Evolutionary conservation across 2,797 vertebrate genomes (phyloP).

Genomic region (Sparidentex hasta): DNA sequence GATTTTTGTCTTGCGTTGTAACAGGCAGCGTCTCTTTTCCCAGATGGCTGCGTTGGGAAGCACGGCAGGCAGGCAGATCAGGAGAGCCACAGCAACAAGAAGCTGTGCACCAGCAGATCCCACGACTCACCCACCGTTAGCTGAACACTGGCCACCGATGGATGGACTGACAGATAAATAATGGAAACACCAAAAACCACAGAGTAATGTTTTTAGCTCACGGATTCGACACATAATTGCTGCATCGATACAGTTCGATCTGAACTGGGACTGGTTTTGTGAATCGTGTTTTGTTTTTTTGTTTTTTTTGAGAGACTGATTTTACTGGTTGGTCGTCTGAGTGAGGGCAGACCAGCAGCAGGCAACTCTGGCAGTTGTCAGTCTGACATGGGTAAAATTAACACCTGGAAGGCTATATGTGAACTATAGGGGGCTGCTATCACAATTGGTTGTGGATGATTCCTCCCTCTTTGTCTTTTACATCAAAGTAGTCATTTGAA

Average conservation of each 20-base stretch:
- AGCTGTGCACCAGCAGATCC: conserved; percentile 56
- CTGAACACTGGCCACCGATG: conserved; percentile 1
- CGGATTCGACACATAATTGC: conserved; percentile 19
- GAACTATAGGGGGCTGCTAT: background rate
- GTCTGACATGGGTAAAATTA: background rate
- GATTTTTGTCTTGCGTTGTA: background rate
- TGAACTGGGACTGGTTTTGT: background rate
- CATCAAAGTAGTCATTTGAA: no score
- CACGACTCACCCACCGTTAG: background rate
- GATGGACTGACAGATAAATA: background rate
- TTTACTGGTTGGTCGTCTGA: background rate
- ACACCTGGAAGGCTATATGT: background rate
- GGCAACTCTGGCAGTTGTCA: background rate
- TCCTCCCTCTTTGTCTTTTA: background rate
- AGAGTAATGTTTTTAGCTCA: background rate
- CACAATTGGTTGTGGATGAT: background rate
- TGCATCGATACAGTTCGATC: background rate
- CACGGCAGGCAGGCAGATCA: conserved; percentile 58
- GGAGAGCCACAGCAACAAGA: conserved; percentile 72
- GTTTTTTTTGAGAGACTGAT: background rate
- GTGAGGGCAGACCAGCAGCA: background rate
- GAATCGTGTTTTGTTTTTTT: background rate
- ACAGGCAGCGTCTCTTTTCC: background rate
- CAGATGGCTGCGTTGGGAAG: conserved; percentile 83
- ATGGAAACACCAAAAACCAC: background rate